Evolutionary conservation across 2,888 invertebrate genomes (phyloP), one percentile per base, ranked within the genome.

Genomic region (Caenorhabditis sp.): DNA sequence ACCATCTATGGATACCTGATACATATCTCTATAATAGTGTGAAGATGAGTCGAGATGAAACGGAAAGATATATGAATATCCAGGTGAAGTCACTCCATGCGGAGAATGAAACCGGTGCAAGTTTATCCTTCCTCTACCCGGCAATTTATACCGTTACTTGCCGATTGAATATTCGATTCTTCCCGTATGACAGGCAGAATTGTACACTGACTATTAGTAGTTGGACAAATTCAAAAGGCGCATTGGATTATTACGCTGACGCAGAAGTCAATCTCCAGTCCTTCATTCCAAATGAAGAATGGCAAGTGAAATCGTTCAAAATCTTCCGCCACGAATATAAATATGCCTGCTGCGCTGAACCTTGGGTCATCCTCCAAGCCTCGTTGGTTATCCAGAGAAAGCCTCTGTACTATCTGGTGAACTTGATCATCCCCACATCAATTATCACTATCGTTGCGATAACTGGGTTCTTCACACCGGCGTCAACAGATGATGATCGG

Each of bases 401-500:
- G 63, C 86, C 86, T 3, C 78, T 86, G n/a, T 86, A 86, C 61
- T 86, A 86, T 70, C 73, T 85, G 21, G 83, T 86, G 71, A 89
- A 89, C 78, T 85, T 89, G 63, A 88, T 89, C 67, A 87, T 89
- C 50, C 89, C 89, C 8, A 89, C 89, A 50, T 86, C 89, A 4
- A 89, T 89, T 85, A 84, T 89, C 67, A 89, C 89, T 1, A 80
- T 88, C 10, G 84, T 89, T 57, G 88, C 89, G 31, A 84, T 89
- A 76, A 86, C 86, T 17, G 88, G 88, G 26, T 89, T 89, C 83
- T 89, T 89, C 87, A 89, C 89, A 81, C 87, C 89, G 7, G 89
- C 89, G 0, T 88, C 88, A 54, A 86, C 85, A 2, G 88, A 87
- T 67, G 89, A 89, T 27, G 85, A 86, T 56, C 60, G 86, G 61